These are phyloP conservation scores for Eretmochelys imbricata DNA, from an alignment of 2,113 vertebrate genomes.

Conservation along the genomic window DNA sequence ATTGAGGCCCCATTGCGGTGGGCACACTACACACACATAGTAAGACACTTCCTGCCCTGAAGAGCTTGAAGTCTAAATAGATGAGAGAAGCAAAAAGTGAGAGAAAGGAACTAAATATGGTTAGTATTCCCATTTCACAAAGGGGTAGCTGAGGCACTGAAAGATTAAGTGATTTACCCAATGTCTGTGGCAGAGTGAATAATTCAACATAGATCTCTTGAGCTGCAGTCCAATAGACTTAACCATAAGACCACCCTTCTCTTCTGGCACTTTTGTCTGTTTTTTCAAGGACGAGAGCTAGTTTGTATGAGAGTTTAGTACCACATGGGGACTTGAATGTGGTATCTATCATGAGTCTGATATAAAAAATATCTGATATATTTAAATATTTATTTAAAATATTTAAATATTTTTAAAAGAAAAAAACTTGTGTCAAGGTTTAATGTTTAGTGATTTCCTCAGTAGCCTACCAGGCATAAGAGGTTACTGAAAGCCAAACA, in stretches of 20 bases:
- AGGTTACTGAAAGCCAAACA: background rate
- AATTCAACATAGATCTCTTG: background rate
- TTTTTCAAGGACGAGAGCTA: conserved; percentile 42
- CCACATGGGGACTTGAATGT: background rate
- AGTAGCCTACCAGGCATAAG: background rate
- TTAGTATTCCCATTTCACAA: background rate
- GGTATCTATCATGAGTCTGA: conserved; percentile 5
- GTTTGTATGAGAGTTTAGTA: background rate
- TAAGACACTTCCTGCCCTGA: background rate
- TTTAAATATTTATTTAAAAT: too few species aligned
- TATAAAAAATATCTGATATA: background rate
- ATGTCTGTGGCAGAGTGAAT: background rate
- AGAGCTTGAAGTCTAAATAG: background rate
- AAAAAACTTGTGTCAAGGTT: background rate
- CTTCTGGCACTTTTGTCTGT: background rate
- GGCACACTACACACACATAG: background rate
- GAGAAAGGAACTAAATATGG: background rate
- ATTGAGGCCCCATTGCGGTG: background rate
- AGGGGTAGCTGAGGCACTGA: background rate
- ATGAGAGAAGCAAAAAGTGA: background rate
- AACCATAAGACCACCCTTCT: background rate
- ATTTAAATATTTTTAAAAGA: background rate
- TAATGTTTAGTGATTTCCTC: background rate
- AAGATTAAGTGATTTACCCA: conserved; percentile 34
- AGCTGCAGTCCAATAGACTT: background rate